These are phyloP conservation scores for Tragelaphus strepsiceros DNA, from an alignment of 2,113 vertebrate genomes.

Conservation along the genomic window DNA sequence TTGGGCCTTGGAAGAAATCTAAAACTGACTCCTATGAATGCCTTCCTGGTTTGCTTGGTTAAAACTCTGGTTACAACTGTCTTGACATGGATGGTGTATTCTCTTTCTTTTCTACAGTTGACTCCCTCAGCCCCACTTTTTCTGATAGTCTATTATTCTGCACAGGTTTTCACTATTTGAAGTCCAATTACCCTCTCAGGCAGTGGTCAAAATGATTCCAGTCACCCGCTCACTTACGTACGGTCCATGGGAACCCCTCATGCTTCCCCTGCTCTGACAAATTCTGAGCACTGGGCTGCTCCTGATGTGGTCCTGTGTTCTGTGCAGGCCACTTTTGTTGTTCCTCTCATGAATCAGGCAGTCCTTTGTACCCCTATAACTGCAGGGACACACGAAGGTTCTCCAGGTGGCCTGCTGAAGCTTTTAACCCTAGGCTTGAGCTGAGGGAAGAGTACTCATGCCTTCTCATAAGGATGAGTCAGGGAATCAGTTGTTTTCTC, in stretches of 20 bases:
- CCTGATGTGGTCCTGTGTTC: not conserved
- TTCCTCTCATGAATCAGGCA: not conserved
- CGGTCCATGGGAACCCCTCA: not conserved
- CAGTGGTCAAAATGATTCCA: not conserved
- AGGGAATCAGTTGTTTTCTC: not conserved
- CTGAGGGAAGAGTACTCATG: not conserved
- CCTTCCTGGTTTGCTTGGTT: not conserved
- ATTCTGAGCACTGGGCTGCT: not conserved
- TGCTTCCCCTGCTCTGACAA: not conserved
- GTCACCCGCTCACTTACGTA: not conserved
- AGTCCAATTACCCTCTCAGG: not conserved
- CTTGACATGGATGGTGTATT: not conserved
- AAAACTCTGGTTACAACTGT: not conserved
- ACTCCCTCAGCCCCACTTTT: not conserved
- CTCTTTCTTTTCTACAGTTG: not conserved
- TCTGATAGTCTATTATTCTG: not conserved
- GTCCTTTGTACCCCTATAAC: not conserved
- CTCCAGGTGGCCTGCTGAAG: not conserved
- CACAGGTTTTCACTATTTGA: not conserved
- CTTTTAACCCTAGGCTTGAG: not conserved
- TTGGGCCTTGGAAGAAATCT: not conserved
- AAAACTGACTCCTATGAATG: not conserved
- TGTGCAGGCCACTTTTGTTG: not conserved
- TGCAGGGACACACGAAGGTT: not conserved
- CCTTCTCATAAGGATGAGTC: not conserved